Base-by-base conservation (phyloP, 2,797 vertebrate species). In the Rhadinocentrus ornatus region DNA sequence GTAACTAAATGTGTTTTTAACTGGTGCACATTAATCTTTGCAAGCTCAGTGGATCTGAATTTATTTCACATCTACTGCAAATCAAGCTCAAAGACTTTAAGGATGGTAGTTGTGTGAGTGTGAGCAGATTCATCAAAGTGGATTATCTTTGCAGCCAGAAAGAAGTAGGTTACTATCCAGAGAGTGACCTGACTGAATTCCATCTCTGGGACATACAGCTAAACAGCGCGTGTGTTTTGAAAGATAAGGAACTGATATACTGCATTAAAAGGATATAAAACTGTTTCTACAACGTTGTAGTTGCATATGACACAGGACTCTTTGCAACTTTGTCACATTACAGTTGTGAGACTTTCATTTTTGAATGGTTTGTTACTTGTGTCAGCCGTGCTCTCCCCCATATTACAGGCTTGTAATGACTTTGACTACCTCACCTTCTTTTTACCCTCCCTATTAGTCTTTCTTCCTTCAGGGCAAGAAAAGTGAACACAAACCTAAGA, bases 101-200 rank as follows among this genome's bases (percentile, higher is more conserved):
- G 78, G 65, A 80, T 81, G 81, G 80, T 73, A 81, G 85, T 84
- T 76, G 24, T 78, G 71, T 78, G 81, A 85, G 86, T 84, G 81
- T 78, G 84, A 89, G 81, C 80, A 84, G 80, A 88, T 91, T 89
- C 75, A 90, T 90, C 88, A 91, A 83, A 84, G 82, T 88, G 78
- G 87, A 86, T 89, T 86, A 87, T 90, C 86, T 86, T 62, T 75
- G 75, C 24, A 31, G 71, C 59, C 31, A 66, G 70, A 73, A 81
- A 66, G 69, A 75, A 81, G 79, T 81, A 54, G 26, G 13, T 26
- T 54, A 31, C 62, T 87, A 81, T 86, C 77, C 73, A 82, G 73
- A 82, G 70, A 62, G 84, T 88, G 86, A 90, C 86, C 86, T 84
- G 87, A 84, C 83, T 80, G 70, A 88, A 86, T 83, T 76, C 79